phyloP scores from a whole-genome alignment of 2,113 vertebrate species.

The Tragelaphus imberbis region DNA sequence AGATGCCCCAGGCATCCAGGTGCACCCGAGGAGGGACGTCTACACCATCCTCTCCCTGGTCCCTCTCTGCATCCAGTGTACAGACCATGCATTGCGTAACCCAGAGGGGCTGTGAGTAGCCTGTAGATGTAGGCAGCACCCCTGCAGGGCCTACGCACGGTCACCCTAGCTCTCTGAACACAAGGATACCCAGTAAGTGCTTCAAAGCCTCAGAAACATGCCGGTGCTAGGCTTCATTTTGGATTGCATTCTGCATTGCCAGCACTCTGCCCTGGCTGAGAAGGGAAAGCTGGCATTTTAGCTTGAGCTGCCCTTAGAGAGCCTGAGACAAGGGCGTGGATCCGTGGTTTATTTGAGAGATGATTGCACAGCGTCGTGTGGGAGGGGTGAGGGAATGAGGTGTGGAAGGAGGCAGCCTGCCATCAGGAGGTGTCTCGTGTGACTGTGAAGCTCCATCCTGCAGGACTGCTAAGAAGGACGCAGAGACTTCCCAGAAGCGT shows the following conservation, averaged over 20 bases:
- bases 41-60: background rate
- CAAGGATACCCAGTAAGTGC: background rate
- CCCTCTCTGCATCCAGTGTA: too few relatives aligned
- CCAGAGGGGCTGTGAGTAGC: too few relatives aligned
- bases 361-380: fast-evolving
- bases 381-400: background rate
- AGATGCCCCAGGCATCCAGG: background rate
- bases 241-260: fast-evolving
- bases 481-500: too few relatives aligned
- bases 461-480: background rate
- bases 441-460: background rate
- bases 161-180: too few relatives aligned
- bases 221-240: fast-evolving
- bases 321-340: background rate
- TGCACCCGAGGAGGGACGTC: background rate
- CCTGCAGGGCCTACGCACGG: background rate
- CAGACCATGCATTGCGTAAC: fast-evolving
- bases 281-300: background rate
- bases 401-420: too few relatives aligned
- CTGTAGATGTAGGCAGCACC: background rate
- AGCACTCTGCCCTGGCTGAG: background rate
- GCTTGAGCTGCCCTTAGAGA: background rate
- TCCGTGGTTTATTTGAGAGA: background rate
- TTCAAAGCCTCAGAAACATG: background rate
- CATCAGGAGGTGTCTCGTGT: too few relatives aligned